Evolutionary conservation across 1,140 invertebrate species (phyloP).

Genomic region (Drosophila cardini): DNA sequence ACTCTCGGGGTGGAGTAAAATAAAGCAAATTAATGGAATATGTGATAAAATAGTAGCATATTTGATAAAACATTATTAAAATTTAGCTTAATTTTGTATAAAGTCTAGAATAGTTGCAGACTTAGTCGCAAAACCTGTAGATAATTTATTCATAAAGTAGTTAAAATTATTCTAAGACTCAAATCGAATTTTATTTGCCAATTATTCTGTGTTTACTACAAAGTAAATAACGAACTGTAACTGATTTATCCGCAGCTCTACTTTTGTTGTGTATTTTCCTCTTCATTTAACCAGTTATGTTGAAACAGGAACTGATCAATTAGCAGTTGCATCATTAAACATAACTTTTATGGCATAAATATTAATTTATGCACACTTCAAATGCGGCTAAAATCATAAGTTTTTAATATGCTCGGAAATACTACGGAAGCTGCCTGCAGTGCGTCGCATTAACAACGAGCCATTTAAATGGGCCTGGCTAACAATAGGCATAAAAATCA

Average conservation of each 20-base stretch:
- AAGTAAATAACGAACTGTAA: no score
- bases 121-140: no score
- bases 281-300: background rate
- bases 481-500: slow-evolving; percentile 81
- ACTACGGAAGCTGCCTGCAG: slow-evolving; percentile 52
- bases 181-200: no score
- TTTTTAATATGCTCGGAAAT: slow-evolving; percentile 62
- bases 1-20: no score
- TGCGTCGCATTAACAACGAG: slow-evolving; percentile 73
- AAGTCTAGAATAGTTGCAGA: no score
- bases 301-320: slow-evolving; percentile 22
- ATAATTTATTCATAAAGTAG: no score
- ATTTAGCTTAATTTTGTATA: no score
- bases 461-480: slow-evolving; percentile 65
- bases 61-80: no score
- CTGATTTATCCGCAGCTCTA: background rate
- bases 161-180: no score
- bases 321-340: slow-evolving; percentile 63
- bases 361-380: slow-evolving; percentile 71
- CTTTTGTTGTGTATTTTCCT: slow-evolving; percentile 6
- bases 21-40: no score
- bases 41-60: no score
- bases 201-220: no score
- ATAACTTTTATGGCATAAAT: slow-evolving; percentile 60
- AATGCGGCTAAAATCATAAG: slow-evolving; percentile 75